Conservation (phyloP, 64 coral and sea anemone genomes). For the Hydrozoanthus tunicans region DNA sequence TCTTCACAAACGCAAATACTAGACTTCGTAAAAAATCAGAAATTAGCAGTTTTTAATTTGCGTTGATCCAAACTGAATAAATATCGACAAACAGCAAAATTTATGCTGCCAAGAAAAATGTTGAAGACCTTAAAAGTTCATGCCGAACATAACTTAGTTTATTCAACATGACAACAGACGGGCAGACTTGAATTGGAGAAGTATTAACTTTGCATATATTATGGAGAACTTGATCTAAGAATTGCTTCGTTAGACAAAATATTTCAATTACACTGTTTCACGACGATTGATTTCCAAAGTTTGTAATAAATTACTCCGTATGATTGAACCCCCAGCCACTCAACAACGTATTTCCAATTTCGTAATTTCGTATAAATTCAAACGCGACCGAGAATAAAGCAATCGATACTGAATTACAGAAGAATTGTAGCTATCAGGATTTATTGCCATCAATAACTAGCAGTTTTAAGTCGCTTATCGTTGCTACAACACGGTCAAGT, state of each 20-base stretch:
- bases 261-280: not conserved
- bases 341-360: too few relatives aligned
- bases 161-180: not conserved
- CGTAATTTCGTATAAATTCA: too few relatives aligned
- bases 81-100: not conserved
- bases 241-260: not conserved
- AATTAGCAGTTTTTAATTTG: not conserved
- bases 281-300: too few relatives aligned
- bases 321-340: too few relatives aligned
- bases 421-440: too few relatives aligned
- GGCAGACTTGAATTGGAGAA: not conserved
- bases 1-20: not conserved
- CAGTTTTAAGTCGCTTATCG: too few relatives aligned
- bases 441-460: too few relatives aligned
- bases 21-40: not conserved
- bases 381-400: too few relatives aligned
- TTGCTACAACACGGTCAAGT: not conserved
- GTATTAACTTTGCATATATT: conserved; percentile 41
- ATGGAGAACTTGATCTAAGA: not conserved
- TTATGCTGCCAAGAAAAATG: not conserved
- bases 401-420: too few relatives aligned
- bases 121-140: not conserved
- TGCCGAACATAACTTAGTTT: not conserved
- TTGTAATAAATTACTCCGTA: not conserved
- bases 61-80: not conserved